Base-by-base conservation (phyloP, 2,888 invertebrate species). In the Sarcophaga subvicina region DNA sequence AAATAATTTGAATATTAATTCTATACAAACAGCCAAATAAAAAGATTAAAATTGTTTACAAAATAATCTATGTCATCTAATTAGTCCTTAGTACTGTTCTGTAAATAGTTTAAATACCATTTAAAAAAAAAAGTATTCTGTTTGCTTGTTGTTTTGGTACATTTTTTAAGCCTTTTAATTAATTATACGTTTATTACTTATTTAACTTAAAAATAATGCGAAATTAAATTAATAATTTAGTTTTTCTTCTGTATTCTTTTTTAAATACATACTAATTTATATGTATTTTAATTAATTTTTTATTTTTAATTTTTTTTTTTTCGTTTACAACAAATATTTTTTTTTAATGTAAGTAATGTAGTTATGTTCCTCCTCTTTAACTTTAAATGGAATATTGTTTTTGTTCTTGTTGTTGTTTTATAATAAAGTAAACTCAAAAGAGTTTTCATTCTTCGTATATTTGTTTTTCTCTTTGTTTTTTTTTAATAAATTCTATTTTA, bases 311-410 rank as follows among this genome's bases (percentile, higher is more conserved):
- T 22, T 11, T 22, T 22, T 11, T 22, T 86, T 72, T 27, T 37
- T 37, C 1, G 47, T 49, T 86, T 76, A 69, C 69, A 86, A 83
- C 69, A 83, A 64, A 37, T 70, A 69, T 12, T 54, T 64, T 79
- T n/a, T 22, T 69, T 49, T 0, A 10, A 47, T 54, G 37, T 37
- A 37, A 37, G 37, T 37, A 37, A 14, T 54, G 54, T 54, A 54
- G 54, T 49, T 49, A 12, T 27, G 45, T 59, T 47, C 62, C 49
- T 62, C 25, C 62, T 69, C 62, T 80, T 64, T 54, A 71, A 71
- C 49, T 45, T 82, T 82, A 83, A 80, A 81, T 87, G 86, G 86
- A 87, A 83, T 86, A 73, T 86, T 77, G 63, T 83, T 49, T 67
- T 49, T 49, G 11, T 14, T 49, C 3, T 49, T 49, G 8, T 66